Conservation (phyloP, 1,140 invertebrate genomes). For the Steinernema feltiae region DNA sequence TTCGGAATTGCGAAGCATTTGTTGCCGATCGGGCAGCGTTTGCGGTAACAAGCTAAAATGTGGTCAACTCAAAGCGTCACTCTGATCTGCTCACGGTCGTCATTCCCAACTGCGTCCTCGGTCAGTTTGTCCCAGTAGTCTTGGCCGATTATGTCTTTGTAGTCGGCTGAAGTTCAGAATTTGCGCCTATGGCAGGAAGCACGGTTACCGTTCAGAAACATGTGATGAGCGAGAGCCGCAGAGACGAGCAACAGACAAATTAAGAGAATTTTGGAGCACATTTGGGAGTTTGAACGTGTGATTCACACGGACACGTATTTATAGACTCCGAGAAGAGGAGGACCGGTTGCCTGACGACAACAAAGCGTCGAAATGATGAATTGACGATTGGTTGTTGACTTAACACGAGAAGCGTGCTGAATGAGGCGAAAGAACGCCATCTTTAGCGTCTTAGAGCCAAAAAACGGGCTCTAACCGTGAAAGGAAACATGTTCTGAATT, state of each 20-base stretch:
- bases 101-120: not conserved
- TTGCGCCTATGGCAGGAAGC: not conserved
- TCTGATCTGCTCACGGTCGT: not conserved
- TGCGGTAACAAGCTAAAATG: not conserved
- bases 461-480: too few species aligned
- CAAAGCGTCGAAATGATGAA: too few species aligned
- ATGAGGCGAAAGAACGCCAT: too few species aligned
- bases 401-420: too few species aligned
- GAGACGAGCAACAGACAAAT: not conserved
- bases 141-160: not conserved
- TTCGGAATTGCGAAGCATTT: slow-evolving; percentile 1
- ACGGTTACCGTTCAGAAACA: not conserved
- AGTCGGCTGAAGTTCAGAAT: slow-evolving; percentile 1
- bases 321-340: too few species aligned
- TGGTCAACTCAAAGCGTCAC: not conserved
- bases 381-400: too few species aligned
- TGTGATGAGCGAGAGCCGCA: not conserved
- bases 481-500: too few species aligned
- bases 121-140: slow-evolving; percentile 11
- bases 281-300: too few species aligned
- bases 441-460: too few species aligned
- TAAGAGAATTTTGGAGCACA: too few species aligned
- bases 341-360: too few species aligned
- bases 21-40: not conserved
- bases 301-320: too few species aligned